These are phyloP conservation scores for Trachelus tabidus DNA, from an alignment of 2,888 invertebrate genomes.

Conservation along the genomic window DNA sequence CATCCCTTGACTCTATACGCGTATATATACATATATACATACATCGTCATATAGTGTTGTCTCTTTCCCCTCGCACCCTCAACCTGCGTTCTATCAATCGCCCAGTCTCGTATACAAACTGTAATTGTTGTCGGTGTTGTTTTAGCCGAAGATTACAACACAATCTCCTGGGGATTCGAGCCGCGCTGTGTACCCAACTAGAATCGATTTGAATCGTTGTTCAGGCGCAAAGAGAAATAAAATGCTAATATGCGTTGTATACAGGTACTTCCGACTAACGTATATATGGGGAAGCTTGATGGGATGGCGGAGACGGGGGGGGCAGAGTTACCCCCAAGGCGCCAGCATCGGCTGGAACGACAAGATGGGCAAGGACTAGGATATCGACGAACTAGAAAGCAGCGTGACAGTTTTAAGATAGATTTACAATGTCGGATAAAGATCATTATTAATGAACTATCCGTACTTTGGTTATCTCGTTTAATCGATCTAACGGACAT, in stretches of 20 bases:
- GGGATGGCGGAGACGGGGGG: constrained; percentile 14
- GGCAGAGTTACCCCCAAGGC: too few relatives aligned
- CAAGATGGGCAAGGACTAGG: too few relatives aligned
- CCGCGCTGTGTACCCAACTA: constrained; percentile 36
- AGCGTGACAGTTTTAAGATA: not conserved
- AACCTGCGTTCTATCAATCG: not conserved
- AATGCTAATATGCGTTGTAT: too few relatives aligned
- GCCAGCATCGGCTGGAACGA: too few relatives aligned
- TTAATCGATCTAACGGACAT: constrained; percentile 51
- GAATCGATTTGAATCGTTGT: constrained; percentile 45
- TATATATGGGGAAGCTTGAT: constrained; percentile 30
- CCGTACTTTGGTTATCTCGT: constrained; percentile 18
- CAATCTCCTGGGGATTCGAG: constrained; percentile 49
- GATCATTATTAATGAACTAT: constrained; percentile 3
- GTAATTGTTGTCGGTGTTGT: constrained; percentile 43
- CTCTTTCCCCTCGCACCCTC: too few relatives aligned
- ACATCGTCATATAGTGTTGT: too few relatives aligned
- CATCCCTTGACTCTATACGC: not conserved
- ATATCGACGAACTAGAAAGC: too few relatives aligned
- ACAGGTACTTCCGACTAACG: too few relatives aligned
- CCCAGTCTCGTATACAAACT: constrained; percentile 42
- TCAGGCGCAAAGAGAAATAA: constrained; percentile 20
- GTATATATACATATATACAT: too few relatives aligned
- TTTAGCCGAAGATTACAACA: constrained; percentile 49
- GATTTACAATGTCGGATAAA: constrained; percentile 2